Conservation (phyloP, 2,888 invertebrate genomes). For the Prionchulus punctatus region DNA sequence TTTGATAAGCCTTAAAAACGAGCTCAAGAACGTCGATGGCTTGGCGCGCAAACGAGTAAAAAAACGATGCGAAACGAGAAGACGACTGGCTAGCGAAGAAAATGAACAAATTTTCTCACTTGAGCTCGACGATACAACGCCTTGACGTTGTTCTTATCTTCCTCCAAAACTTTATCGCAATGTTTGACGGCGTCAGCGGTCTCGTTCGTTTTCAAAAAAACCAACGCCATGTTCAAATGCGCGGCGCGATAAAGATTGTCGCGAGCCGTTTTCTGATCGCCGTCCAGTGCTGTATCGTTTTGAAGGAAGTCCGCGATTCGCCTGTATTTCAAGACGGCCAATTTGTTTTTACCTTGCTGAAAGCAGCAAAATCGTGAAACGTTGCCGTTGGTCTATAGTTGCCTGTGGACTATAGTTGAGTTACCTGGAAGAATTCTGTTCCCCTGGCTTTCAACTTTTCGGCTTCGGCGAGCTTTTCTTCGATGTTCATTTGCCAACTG, state of each 20-base stretch:
- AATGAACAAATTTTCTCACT: slow-evolving; percentile 13
- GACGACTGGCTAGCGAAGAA: background rate
- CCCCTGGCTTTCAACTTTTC: slow-evolving; percentile 74
- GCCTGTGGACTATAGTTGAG: background rate
- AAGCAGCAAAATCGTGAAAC: slow-evolving; percentile 4
- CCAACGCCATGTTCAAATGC: slow-evolving; percentile 63
- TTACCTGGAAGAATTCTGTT: slow-evolving; percentile 63
- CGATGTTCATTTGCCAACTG: slow-evolving; percentile 59
- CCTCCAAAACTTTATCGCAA: slow-evolving; percentile 57
- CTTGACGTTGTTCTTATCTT: slow-evolving; percentile 64
- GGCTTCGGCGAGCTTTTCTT: slow-evolving; percentile 63
- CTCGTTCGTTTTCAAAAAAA: slow-evolving; percentile 57
- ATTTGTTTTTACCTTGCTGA: slow-evolving; percentile 47
- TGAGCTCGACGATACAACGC: slow-evolving; percentile 54
- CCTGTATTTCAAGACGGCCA: slow-evolving; percentile 73
- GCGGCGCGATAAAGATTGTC: slow-evolving; percentile 30
- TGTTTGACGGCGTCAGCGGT: slow-evolving; percentile 53
- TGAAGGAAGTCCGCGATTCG: slow-evolving; percentile 53
- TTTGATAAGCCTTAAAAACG: slow-evolving; percentile 46
- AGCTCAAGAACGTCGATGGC: slow-evolving; percentile 12
- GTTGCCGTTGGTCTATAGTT: background rate
- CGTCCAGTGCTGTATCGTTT: slow-evolving; percentile 35
- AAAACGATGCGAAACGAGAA: slow-evolving; percentile 3
- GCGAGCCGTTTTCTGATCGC: slow-evolving; percentile 11
- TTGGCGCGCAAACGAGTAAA: background rate